A percentile compares a stretch with the other conserved stretches of the same genome.
phyloP scores from a whole-genome alignment of 2,113 vertebrate genomes.

The Aptenodytes patagonicus region DNA sequence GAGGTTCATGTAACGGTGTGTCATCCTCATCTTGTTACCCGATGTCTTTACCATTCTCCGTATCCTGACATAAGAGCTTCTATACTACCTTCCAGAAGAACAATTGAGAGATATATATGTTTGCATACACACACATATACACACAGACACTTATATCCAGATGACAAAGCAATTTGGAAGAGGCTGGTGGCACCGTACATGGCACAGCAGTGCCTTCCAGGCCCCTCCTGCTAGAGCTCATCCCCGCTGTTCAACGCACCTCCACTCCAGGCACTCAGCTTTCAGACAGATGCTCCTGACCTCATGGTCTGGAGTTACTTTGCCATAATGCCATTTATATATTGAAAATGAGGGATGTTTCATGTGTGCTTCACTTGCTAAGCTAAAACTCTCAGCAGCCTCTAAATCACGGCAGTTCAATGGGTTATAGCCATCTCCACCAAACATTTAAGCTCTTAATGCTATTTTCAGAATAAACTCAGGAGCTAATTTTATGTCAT shows the following conservation, averaged over 20 bases:
- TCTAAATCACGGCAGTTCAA: not conserved
- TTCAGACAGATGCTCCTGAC: not conserved
- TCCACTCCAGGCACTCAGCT: not conserved
- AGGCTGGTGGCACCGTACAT: not conserved
- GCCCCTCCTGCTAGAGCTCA: not conserved
- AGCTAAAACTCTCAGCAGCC: not conserved
- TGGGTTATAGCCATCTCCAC: not conserved
- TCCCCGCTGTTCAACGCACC: accelerated
- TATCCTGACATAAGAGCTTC: not conserved
- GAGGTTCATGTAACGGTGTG: accelerated
- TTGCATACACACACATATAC: accelerated
- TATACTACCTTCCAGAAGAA: not conserved
- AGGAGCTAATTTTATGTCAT: not conserved
- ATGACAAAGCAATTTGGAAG: accelerated
- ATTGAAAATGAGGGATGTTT: not conserved
- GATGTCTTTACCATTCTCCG: not conserved
- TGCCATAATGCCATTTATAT: not conserved
- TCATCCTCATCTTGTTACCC: not conserved
- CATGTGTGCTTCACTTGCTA: not conserved
- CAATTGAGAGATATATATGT: not conserved
- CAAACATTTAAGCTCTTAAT: not conserved
- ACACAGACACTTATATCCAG: accelerated
- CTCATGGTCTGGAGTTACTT: not conserved
- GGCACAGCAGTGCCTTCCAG: accelerated
- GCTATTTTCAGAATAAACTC: slow-evolving; percentile 11